These are phyloP conservation scores for Poeciliopsis presidionis DNA, from an alignment of 2,797 vertebrate species.

Conservation along the genomic window DNA sequence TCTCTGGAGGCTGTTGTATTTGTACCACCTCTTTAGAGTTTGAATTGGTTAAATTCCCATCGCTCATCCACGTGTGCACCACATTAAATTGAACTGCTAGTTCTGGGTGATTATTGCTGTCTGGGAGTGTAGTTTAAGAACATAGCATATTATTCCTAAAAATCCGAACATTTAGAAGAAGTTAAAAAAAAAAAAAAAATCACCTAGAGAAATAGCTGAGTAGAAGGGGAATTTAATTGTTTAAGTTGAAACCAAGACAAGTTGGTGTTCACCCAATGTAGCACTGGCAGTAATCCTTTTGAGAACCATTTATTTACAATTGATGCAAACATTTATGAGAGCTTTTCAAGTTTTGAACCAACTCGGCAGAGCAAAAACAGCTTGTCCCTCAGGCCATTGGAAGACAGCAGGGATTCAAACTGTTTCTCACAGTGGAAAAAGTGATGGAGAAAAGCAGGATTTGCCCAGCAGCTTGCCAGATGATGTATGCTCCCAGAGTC, in stretches of 20 bases:
- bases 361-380: constrained; percentile 42
- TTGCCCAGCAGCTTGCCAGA: constrained; percentile 57
- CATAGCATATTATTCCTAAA: background rate
- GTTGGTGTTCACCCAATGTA: constrained; percentile 8
- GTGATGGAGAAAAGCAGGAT: constrained; percentile 48
- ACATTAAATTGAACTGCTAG: background rate
- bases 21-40: background rate
- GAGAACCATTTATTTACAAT: constrained; percentile 29
- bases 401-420: constrained; percentile 53
- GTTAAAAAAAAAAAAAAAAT: background rate
- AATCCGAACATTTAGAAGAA: background rate
- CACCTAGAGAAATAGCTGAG: background rate
- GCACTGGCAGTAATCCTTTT: constrained; percentile 12
- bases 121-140: background rate
- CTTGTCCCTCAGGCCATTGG: constrained; percentile 44
- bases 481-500: constrained; percentile 59
- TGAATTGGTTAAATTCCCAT: background rate
- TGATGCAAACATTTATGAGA: constrained; percentile 34
- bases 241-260: constrained; percentile 3
- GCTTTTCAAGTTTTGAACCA: constrained; percentile 45
- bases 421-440: constrained; percentile 63
- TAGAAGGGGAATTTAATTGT: constrained; percentile 6
- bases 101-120: background rate
- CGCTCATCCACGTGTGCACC: background rate
- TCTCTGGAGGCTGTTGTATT: background rate